phyloP scores from a whole-genome alignment of 1,140 invertebrate genomes.

The Cryptotermes secundus region DNA sequence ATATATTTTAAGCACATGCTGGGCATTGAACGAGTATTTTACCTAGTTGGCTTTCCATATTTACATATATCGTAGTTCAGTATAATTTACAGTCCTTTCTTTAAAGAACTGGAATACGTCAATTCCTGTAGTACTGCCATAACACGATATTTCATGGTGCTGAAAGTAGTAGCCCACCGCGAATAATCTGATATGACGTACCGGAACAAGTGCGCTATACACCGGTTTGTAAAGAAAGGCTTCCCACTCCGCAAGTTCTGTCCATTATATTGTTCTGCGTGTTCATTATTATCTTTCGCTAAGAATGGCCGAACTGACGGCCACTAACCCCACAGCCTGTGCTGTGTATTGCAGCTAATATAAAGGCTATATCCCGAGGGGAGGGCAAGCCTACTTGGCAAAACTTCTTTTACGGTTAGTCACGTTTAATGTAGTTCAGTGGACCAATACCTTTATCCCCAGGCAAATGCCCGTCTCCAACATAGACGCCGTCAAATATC shows the following conservation, averaged over 20 bases:
- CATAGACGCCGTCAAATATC: not conserved
- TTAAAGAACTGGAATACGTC: too few relatives aligned
- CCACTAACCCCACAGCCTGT: not conserved
- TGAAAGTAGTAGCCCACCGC: too few relatives aligned
- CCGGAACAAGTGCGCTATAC: too few relatives aligned
- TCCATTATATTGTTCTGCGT: not conserved
- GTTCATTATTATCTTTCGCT: not conserved
- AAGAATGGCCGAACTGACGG: not conserved
- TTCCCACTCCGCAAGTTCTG: not conserved
- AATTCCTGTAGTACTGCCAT: too few relatives aligned
- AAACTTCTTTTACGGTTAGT: not conserved
- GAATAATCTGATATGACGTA: too few relatives aligned
- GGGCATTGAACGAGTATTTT: too few relatives aligned
- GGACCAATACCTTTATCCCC: not conserved
- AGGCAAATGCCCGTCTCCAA: not conserved
- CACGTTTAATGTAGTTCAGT: slow-evolving; percentile 19
- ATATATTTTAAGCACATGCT: too few relatives aligned
- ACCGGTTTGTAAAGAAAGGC: too few relatives aligned
- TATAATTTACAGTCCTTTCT: too few relatives aligned
- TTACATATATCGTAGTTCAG: too few relatives aligned
- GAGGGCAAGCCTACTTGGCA: slow-evolving; percentile 6
- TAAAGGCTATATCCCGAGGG: not conserved
- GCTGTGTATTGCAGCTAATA: not conserved
- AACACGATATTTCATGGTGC: too few relatives aligned
- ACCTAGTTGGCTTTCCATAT: too few relatives aligned